These are phyloP conservation scores for Panorpa germanica DNA, from an alignment of 2,888 invertebrate species.

Conservation along the genomic window DNA sequence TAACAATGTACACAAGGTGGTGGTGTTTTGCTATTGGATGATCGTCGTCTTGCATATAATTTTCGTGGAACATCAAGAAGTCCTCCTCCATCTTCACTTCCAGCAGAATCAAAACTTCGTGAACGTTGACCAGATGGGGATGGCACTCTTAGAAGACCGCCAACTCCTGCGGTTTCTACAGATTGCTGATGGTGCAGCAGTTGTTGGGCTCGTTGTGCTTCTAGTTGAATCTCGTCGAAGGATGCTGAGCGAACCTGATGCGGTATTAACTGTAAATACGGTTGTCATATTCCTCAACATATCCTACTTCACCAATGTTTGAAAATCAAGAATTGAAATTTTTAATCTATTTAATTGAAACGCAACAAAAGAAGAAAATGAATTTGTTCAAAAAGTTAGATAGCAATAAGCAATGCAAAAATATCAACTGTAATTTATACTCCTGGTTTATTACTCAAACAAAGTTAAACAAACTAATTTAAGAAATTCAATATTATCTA, in stretches of 20 bases:
- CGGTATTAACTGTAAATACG: too few species aligned
- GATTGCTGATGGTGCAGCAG: conserved; percentile 15
- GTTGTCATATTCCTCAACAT: too few species aligned
- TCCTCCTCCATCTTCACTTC: conserved; percentile 39
- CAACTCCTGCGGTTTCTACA: conserved; percentile 21
- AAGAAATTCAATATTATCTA: too few species aligned
- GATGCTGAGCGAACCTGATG: conserved; percentile 66
- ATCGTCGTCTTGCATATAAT: conserved; percentile 41
- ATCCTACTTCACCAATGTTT: too few species aligned
- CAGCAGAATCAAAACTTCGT: conserved; percentile 63
- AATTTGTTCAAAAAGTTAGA: too few species aligned
- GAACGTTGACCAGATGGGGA: conserved; percentile 49
- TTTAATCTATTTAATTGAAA: too few species aligned
- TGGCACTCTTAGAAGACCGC: conserved; percentile 40
- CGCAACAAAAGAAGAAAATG: too few species aligned
- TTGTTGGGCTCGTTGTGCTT: conserved; percentile 36
- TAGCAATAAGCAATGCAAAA: too few species aligned
- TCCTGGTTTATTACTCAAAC: too few species aligned
- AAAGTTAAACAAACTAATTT: too few species aligned
- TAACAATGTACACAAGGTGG: conserved; percentile 61
- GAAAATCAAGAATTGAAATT: too few species aligned
- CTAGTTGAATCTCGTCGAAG: conserved; percentile 76
- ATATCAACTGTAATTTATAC: too few species aligned
- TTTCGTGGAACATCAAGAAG: conserved; percentile 39
- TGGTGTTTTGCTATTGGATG: conserved; percentile 41